Base-by-base conservation (phyloP, 2,113 vertebrate genomes). In the Puffinus mauretanicus region DNA sequence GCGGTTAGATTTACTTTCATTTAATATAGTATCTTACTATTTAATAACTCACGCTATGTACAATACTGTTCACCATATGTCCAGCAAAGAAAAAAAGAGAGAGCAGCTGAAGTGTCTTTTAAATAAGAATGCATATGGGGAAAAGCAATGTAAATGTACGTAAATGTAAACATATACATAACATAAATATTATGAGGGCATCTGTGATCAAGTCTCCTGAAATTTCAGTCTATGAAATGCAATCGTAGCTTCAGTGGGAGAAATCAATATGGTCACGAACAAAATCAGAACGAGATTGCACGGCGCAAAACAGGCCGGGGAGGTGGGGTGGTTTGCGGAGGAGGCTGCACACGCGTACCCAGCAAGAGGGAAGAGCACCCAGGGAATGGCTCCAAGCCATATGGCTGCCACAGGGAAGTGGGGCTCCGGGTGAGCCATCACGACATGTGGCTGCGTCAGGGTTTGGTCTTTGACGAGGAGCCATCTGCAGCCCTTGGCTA, bases 391-490 rank as follows among this genome's bases (percentile, higher is more conserved):
- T 70, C 51, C 5, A 10, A 86, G 52, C 42, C 78, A 44, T 55
- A 32, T 1, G 26, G 65, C 64, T 83, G 67, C 47, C 66, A 40
- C 20, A 46, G 32, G 58, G 49, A 78, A 79, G 36, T 4, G 3
- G 62, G 24, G 62, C 49, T 82, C 78, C 4, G 3, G 61, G 21
- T 12, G 38, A 85, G 57, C 61, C 55, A 24, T 47, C 66, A 38
- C 2, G 5, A 62, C 0, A 0, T n/a, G 32, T 7, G 17, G 36
- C 64, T 77, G 67, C 7, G 1, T 10, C 10, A 0, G 14, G 38
- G 54, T 51, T 65, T 69, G 44, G 61, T 52, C 72, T 90, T 90
- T 40, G 46, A 66, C 6, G 2, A 88, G 38, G 38, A 85, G 52
- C 38, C 66, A 76, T 54, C 52, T 92, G 75, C 65, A 86, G 46